These are phyloP conservation scores for Caenorhabditis wallacei DNA, from an alignment of 2,888 invertebrate species.

Conservation along the genomic window DNA sequence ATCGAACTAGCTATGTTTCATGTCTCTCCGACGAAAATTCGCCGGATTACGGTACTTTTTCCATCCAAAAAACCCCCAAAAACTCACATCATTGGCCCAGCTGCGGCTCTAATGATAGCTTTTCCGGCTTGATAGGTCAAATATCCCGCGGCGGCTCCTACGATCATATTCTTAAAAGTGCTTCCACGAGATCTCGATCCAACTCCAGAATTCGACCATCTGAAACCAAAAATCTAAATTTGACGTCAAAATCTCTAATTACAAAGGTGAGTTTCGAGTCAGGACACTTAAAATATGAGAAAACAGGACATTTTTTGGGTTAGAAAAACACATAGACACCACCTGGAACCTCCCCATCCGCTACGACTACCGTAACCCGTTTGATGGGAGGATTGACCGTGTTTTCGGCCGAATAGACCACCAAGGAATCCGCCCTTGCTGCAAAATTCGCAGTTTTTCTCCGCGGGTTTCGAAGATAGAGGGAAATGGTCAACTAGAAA, in stretches of 20 bases:
- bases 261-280: neutral
- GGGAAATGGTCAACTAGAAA: neutral
- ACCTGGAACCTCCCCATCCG: constrained; percentile 51
- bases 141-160: constrained; percentile 83
- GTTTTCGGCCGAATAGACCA: constrained; percentile 61
- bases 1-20: neutral
- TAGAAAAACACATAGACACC: neutral
- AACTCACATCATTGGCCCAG: constrained; percentile 81
- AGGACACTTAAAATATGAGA: neutral
- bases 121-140: constrained; percentile 82
- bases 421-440: constrained; percentile 63
- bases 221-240: constrained; percentile 25
- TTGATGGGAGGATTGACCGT: constrained; percentile 46
- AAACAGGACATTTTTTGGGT: neutral
- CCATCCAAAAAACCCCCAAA: neutral
- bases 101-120: constrained; percentile 77
- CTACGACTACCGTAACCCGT: constrained; percentile 44
- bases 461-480: neutral
- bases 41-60: neutral
- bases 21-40: neutral
- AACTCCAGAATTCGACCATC: constrained; percentile 74
- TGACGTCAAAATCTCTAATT: constrained; percentile 17
- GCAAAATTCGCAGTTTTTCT: neutral
- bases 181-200: constrained; percentile 79
- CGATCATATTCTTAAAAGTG: constrained; percentile 81